Evolutionary conservation across 2,113 vertebrate species (phyloP).

Genomic region (Glaucomys volans): DNA sequence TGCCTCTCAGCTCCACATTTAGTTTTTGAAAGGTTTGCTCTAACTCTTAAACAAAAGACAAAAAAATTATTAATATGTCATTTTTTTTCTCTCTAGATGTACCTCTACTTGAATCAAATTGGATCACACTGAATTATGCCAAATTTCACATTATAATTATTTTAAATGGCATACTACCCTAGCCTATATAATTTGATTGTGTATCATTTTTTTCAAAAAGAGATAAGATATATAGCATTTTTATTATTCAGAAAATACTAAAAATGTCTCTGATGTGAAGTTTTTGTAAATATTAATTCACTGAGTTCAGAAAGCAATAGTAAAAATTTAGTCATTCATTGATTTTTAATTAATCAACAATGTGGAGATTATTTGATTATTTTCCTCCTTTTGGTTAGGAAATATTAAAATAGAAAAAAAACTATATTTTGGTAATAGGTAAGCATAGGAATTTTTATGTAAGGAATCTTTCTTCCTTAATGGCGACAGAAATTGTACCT

Average conservation of each 20-base stretch:
- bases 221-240: neutral
- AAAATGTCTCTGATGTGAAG: neutral
- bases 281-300: conserved; percentile 53
- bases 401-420: conserved; percentile 30
- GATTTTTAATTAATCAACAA: conserved; percentile 48
- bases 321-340: neutral
- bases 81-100: neutral
- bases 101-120: neutral
- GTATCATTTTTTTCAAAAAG: conserved; percentile 25
- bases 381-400: conserved; percentile 23
- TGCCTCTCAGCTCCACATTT: neutral
- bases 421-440: neutral
- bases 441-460: neutral
- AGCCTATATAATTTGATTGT: neutral
- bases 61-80: neutral
- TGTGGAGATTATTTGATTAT: neutral
- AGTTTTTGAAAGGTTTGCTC: neutral
- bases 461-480: neutral
- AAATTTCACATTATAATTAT: neutral
- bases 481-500: neutral
- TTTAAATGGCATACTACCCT: neutral
- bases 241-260: neutral
- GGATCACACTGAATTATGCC: neutral
- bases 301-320: neutral
- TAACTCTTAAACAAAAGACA: neutral